Evolutionary conservation across 2,888 invertebrate species (phyloP).

Genomic region (Drosophila glabriapex): DNA sequence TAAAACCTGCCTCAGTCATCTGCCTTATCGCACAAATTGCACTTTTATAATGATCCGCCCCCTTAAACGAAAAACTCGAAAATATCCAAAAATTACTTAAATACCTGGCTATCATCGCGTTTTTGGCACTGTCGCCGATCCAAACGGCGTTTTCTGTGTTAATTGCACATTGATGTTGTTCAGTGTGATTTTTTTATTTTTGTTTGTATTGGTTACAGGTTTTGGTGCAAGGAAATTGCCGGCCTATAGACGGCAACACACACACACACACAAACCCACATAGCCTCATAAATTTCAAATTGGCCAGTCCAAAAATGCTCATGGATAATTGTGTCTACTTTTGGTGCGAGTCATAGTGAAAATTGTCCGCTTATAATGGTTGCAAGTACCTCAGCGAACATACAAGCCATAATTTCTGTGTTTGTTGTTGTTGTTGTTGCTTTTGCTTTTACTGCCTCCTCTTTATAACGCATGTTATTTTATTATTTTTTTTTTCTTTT

Average conservation of each 20-base stretch:
- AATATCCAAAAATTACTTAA: conserved; percentile 31
- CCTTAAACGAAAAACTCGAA: conserved; percentile 14
- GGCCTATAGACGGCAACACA: conserved; percentile 27
- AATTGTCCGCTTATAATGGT: conserved; percentile 48
- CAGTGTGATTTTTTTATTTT: conserved; percentile 7
- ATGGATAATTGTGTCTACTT: conserved; percentile 69
- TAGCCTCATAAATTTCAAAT: conserved; percentile 35
- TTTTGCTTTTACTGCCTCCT: conserved; percentile 27
- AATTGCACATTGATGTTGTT: conserved; percentile 59
- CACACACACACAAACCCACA: conserved; percentile 1
- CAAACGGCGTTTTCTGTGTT: conserved; percentile 55
- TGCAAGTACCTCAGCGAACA: conserved; percentile 5
- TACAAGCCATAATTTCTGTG: conserved; percentile 21
- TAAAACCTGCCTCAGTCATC: conserved; percentile 30
- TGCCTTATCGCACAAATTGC: conserved; percentile 72
- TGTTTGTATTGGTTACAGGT: conserved; percentile 48
- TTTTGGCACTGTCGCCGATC: conserved; percentile 37
- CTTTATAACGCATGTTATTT: conserved; percentile 36
- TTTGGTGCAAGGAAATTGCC: conserved; percentile 66
- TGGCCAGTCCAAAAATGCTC: conserved; percentile 63
- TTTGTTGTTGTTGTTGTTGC: conserved; percentile 14
- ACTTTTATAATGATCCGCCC: conserved; percentile 70
- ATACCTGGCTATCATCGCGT: conserved; percentile 29
- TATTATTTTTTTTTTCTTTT: conserved; percentile 16
- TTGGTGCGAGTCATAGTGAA: conserved; percentile 67